Evolutionary conservation across 1,140 invertebrate genomes (phyloP).

Genomic region (Calosoma granatense): DNA sequence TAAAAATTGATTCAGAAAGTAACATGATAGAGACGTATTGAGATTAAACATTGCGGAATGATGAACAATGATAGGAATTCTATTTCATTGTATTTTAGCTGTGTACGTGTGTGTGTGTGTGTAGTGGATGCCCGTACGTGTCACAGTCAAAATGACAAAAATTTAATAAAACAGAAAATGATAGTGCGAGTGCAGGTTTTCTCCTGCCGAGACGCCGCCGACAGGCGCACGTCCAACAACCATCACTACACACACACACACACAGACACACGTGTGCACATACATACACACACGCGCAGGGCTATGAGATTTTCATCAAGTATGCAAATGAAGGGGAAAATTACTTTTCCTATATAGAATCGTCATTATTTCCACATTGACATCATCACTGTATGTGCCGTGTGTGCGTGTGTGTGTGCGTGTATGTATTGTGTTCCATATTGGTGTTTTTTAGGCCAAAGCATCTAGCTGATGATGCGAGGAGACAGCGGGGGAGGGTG

Average conservation of each 20-base stretch:
- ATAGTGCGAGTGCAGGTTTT: not conserved
- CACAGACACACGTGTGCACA: too few relatives aligned
- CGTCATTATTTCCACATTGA: conserved; percentile 39
- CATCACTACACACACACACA: not conserved
- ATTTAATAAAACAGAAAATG: conserved; percentile 9
- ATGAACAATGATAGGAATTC: too few relatives aligned
- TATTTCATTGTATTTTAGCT: too few relatives aligned
- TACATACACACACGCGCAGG: not conserved
- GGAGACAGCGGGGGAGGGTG: not conserved
- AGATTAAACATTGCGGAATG: too few relatives aligned
- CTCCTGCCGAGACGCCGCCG: not conserved
- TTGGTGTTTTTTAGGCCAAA: conserved; percentile 34
- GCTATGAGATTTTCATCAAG: conserved; percentile 38
- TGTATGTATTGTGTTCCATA: conserved; percentile 29
- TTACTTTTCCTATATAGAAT: conserved; percentile 40
- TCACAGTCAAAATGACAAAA: conserved; percentile 9
- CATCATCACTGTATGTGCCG: too few relatives aligned
- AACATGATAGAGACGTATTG: too few relatives aligned
- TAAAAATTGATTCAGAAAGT: too few relatives aligned
- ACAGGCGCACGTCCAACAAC: not conserved
- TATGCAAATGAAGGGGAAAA: conserved; percentile 39
- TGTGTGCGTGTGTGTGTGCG: too few relatives aligned
- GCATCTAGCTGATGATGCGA: not conserved
- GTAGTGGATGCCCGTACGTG: too few relatives aligned
- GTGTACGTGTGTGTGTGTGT: too few relatives aligned